Evolutionary conservation across 1,140 invertebrate genomes (phyloP), one percentile per base, ranked within the genome.

Genomic region (Aphidius ervi): DNA sequence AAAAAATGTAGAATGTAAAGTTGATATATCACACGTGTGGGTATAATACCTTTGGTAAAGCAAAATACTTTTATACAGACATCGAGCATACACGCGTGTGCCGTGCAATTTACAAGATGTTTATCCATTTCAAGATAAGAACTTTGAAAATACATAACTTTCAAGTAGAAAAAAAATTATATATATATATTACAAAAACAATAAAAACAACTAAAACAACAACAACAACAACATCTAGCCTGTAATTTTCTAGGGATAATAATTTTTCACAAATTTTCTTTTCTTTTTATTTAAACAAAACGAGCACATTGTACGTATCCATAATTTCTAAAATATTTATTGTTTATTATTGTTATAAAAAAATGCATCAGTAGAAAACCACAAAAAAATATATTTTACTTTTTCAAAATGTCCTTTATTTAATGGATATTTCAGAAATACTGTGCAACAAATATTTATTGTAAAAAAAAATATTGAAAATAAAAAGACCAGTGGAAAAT

Each of bases 21-120:
- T 42, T 54, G 39, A 54, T 54, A 54, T 54, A 54, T 42, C 39
- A 57, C 55, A 40, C 46, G 56, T 46, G 56, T 58, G 31, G 56
- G 47, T 58, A 58, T 49, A 58, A 48, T 42, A 49, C 56, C 42
- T 16, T 16, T 58, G 56, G 31, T 41, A 16, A 7, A 42, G 46
- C 23, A 31, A 39, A 9, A 39, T 49, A 49, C 16, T 49, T n/a
- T 23, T n/a, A 49, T 46, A 57, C 6, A 46, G 23, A 31, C 23
- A 31, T 31, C 23, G 23, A 31, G 46, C 9, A 58, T 48, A 46
- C 9, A 45, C 37, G 52, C 39, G 39, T 54, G 56, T 49, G 46
- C 56, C 37, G 46, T 9, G 40, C 56, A 48, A 58, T 58, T 58
- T 40, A 58, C 56, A 49, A 49, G 56, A 58, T 58, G 56, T 58